Conservation (phyloP, 2,113 vertebrate species). For the Stegostoma tigrinum region DNA sequence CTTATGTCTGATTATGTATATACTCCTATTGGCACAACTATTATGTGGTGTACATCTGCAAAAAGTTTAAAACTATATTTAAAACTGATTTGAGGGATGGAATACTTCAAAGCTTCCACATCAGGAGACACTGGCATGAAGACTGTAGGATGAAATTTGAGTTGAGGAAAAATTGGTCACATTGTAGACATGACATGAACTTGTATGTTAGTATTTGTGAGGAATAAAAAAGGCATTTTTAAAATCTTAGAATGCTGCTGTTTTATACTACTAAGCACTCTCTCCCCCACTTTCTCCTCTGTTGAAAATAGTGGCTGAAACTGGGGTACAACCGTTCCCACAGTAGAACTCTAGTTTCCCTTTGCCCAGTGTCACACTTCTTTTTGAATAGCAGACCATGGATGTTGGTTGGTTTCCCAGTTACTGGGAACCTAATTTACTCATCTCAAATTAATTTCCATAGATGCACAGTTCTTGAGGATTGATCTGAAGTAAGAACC, state of each 20-base stretch:
- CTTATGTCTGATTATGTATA: slow-evolving; percentile 3
- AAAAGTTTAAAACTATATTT: slow-evolving; percentile 20
- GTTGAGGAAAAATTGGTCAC: neutral
- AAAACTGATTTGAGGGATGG: slow-evolving; percentile 14
- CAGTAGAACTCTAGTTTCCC: too few species aligned
- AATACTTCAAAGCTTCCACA: slow-evolving; percentile 31
- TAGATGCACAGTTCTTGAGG: neutral
- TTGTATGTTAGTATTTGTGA: neutral
- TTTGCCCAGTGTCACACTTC: neutral
- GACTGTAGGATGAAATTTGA: neutral
- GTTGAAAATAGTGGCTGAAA: neutral
- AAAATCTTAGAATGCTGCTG: neutral
- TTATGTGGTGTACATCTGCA: slow-evolving; percentile 33
- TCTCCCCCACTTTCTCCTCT: neutral
- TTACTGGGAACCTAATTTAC: neutral
- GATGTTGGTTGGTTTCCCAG: neutral
- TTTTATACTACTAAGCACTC: neutral
- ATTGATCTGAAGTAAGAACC: neutral
- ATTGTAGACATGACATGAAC: neutral
- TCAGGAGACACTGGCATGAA: slow-evolving; percentile 17
- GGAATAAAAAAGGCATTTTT: neutral
- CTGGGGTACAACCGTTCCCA: neutral
- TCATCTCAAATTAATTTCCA: neutral
- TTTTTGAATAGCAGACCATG: neutral
- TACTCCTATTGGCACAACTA: neutral